Evolutionary conservation across 2,797 vertebrate genomes (phyloP), one percentile per base, ranked within the genome.

Genomic region (Pipistrellus pipistrellus): DNA sequence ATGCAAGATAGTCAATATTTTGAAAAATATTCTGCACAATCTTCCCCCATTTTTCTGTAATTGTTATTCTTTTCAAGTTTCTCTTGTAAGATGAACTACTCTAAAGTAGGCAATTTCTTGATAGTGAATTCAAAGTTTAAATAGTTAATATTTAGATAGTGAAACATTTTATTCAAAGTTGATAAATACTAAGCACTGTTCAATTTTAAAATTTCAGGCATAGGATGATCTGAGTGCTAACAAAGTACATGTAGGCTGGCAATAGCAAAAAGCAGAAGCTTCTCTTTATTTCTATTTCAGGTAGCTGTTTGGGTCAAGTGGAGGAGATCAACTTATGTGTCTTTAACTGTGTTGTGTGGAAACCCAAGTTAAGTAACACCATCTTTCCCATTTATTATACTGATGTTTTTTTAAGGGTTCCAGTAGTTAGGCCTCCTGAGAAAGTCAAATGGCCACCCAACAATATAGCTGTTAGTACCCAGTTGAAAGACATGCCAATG

Each of bases 81-180:
- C 41, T 85, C 76, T 84, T 72, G 14, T 64, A 55, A 66, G 44
- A 66, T 20, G 12, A 62, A 51, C 20, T 76, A 55, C 66, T 78
- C 30, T 66, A 48, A 75, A 71, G 32, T 48, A 82, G 77, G 53
- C 20, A 85, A 64, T 11, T 66, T 71, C 5, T 66, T 88, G 30
- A 30, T 62, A 55, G 76, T 64, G 44, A 86, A 92, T 41, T 85
- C 6, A 27, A 48, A 64, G 57, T 38, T 80, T 83, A 73, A 35
- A n/a, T 82, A 62, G 35, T 84, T 88, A 84, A 68, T 55, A 90
- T 77, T 84, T 93, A 46, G 68, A 59, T 10, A 64, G 18, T 18
- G 27, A 93, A 92, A 71, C 10, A 66, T 81, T 93, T 92, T 89
- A 91, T 38, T 57, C 27, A 64, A 83, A 44, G 25, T 25, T 66